These are phyloP conservation scores for Bactericera cockerelli DNA, from an alignment of 1,140 invertebrate genomes.

Conservation along the genomic window DNA sequence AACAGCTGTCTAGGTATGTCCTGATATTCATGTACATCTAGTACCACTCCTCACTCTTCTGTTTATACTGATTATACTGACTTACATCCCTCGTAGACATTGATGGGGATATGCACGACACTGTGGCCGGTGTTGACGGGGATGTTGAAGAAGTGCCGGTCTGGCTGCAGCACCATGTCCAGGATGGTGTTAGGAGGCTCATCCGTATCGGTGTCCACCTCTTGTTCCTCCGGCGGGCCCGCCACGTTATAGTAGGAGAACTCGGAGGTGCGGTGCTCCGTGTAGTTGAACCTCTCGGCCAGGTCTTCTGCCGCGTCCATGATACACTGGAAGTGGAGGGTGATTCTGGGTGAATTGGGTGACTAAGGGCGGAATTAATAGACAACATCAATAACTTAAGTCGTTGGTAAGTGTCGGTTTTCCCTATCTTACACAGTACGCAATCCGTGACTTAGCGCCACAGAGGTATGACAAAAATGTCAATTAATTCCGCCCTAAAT, in stretches of 20 bases:
- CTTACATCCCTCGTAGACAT: constrained; percentile 73
- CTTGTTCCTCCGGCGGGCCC: constrained; percentile 34
- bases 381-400: too few relatives aligned
- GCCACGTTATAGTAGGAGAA: constrained; percentile 54
- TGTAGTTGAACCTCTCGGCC: constrained; percentile 39
- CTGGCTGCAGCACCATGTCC: constrained; percentile 41
- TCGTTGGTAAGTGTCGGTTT: too few relatives aligned
- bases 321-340: constrained; percentile 43
- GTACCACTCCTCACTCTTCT: too few relatives aligned
- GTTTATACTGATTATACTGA: too few relatives aligned
- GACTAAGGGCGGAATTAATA: too few relatives aligned
- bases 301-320: constrained; percentile 45
- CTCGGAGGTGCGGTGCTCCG: constrained; percentile 28
- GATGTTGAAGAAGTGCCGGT: constrained; percentile 72
- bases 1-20: too few relatives aligned
- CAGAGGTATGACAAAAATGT: too few relatives aligned
- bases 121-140: constrained; percentile 66
- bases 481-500: too few relatives aligned
- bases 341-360: too few relatives aligned
- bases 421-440: too few relatives aligned
- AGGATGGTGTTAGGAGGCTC: neutral
- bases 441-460: too few relatives aligned
- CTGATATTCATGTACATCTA: too few relatives aligned
- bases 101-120: constrained; percentile 85
- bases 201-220: neutral